Conservation (phyloP, 2,113 vertebrate genomes). For the Xyliphius kryptos region DNA sequence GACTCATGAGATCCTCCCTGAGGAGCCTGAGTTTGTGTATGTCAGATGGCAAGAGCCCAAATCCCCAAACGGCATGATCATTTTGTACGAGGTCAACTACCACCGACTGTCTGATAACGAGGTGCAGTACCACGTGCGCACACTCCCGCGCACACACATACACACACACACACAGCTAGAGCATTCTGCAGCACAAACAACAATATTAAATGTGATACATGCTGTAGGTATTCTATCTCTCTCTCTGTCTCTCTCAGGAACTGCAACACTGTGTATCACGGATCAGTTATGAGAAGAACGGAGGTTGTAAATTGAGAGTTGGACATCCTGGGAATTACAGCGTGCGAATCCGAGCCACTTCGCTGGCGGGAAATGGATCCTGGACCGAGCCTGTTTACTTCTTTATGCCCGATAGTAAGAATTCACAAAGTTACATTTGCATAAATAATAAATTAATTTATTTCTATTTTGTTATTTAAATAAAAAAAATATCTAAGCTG, state of each 20-base stretch:
- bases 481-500: too few species aligned
- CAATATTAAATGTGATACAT: too few species aligned
- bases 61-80: constrained; percentile 87
- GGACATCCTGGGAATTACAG: constrained; percentile 90
- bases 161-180: too few species aligned
- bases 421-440: too few species aligned
- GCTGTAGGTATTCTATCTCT: too few species aligned
- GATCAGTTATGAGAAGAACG: constrained; percentile 66
- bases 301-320: constrained; percentile 73
- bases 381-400: constrained; percentile 84
- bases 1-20: constrained; percentile 72
- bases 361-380: constrained; percentile 88
- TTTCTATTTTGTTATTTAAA: too few species aligned
- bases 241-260: constrained; percentile 54
- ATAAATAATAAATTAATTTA: too few species aligned
- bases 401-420: constrained; percentile 83
- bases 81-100: constrained; percentile 91
- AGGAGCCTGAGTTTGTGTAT: constrained; percentile 71
- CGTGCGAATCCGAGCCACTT: constrained; percentile 82
- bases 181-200: too few species aligned
- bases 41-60: constrained; percentile 82
- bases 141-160: too few species aligned
- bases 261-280: constrained; percentile 79
- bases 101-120: constrained; percentile 76
- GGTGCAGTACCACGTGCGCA: constrained; percentile 71